Evolutionary conservation across 2,113 vertebrate genomes (phyloP).

Genomic region (Ciconia boyciana): DNA sequence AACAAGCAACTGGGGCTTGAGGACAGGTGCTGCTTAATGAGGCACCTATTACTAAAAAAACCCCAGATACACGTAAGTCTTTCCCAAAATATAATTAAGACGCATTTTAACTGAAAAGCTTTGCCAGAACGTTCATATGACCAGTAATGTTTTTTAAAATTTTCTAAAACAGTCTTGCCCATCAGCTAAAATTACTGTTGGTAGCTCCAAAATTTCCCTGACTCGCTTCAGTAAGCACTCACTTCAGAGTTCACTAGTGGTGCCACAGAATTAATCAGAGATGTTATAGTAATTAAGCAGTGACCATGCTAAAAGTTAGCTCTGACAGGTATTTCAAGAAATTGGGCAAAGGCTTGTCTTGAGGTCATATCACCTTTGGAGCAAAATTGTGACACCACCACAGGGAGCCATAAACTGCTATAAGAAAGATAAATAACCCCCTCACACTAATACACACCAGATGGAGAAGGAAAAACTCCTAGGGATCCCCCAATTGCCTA

Average conservation of each 20-base stretch:
- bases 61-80: rapidly evolving
- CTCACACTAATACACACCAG: not conserved
- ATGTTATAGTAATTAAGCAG: not conserved
- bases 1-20: not conserved
- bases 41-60: not conserved
- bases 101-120: not conserved
- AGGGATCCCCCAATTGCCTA: not conserved
- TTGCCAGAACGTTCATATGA: not conserved
- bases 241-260: not conserved
- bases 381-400: not conserved
- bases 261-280: not conserved
- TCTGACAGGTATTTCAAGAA: not conserved
- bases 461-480: not conserved
- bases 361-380: not conserved
- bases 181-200: not conserved
- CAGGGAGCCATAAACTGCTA: not conserved
- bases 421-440: not conserved
- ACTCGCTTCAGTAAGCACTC: not conserved
- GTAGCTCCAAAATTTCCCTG: not conserved
- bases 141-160: not conserved
- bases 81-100: not conserved
- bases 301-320: not conserved
- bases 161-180: not conserved
- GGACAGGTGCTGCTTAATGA: not conserved
- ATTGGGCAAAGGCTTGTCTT: not conserved